phyloP scores from a whole-genome alignment of 2,797 vertebrate species.

The Sciurus carolinensis region DNA sequence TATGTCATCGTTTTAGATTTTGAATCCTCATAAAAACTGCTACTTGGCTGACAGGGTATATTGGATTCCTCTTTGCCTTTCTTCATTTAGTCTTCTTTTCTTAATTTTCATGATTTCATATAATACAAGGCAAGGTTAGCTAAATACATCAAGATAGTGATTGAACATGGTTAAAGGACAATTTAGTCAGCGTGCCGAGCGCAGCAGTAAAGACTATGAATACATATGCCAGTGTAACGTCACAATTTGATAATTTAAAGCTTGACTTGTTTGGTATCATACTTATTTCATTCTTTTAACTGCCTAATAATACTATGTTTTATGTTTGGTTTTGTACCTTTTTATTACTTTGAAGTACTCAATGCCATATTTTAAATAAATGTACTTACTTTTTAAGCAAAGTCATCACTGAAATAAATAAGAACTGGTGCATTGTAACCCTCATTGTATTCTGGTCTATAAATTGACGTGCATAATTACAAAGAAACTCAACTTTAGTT shows the following conservation, averaged over 20 bases:
- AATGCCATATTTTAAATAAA: conserved; percentile 14
- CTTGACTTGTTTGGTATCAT: neutral
- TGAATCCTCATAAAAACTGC: conserved; percentile 10
- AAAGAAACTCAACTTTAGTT: neutral
- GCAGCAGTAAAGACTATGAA: neutral
- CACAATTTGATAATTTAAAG: conserved; percentile 32
- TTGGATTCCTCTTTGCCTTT: conserved; percentile 29
- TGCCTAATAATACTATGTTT: neutral
- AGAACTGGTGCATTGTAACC: neutral
- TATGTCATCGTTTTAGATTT: neutral
- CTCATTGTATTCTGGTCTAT: conserved; percentile 17
- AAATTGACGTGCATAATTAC: conserved; percentile 27
- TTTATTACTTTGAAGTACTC: neutral
- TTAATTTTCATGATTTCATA: conserved; percentile 37
- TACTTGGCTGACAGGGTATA: neutral
- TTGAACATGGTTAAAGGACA: neutral
- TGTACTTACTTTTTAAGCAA: conserved; percentile 32
- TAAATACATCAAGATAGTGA: conserved; percentile 45
- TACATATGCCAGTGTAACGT: neutral
- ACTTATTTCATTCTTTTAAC: conserved; percentile 30
- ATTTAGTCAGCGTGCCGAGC: neutral
- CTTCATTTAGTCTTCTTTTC: neutral
- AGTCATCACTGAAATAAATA: conserved; percentile 32
- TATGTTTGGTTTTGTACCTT: neutral
- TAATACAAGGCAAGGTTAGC: neutral